Base-by-base conservation (phyloP, 2,888 invertebrate species). In the Brachynemurus nebulosus region DNA sequence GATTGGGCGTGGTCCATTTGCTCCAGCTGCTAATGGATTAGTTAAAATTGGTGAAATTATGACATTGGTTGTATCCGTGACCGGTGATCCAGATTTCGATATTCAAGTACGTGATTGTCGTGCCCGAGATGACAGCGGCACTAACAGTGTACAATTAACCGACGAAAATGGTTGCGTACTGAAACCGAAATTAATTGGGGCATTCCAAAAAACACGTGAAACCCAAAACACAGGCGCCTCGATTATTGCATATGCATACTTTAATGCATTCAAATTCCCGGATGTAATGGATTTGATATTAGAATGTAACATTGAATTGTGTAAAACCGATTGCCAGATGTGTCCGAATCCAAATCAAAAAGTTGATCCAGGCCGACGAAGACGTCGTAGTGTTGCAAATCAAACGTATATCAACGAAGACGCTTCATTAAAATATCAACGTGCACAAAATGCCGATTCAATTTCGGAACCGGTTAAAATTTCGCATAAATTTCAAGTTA, bases 251-350 rank as follows among this genome's bases (percentile, higher is more conserved):
- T 86, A 74, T 54, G 82, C 86, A 0, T 82, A 70, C 69, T 84
- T 86, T 65, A 82, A 79, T 57, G 84, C 83, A 0, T 83, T 83
- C 63, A 86, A 86, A 62, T 86, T 86, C 68, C 86, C 86, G 1
- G 86, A 86, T 55, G 78, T 83, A 39, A 85, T 85, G 80, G 86
- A 86, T 54, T 65, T 86, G 40, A 78, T 80, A 52, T 75, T 86
- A 46, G 85, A 86, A 59, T 86, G 86, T 55, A 84, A 85, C 50
- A 80, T 86, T 1, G 86, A 86, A 56, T 64, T 86, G 1, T 86
- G 86, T 57, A 86, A 86, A 63, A 79, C 78, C 11, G 78, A 81
- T 52, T 86, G 86, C 55, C 80, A 80, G 46, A 72, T 77, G 21
- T 86, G 86, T 53, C 74, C 80, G 1, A 73, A 74, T 50, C 71